phyloP scores from a whole-genome alignment of 2,113 vertebrate species.

The Pionites leucogaster region DNA sequence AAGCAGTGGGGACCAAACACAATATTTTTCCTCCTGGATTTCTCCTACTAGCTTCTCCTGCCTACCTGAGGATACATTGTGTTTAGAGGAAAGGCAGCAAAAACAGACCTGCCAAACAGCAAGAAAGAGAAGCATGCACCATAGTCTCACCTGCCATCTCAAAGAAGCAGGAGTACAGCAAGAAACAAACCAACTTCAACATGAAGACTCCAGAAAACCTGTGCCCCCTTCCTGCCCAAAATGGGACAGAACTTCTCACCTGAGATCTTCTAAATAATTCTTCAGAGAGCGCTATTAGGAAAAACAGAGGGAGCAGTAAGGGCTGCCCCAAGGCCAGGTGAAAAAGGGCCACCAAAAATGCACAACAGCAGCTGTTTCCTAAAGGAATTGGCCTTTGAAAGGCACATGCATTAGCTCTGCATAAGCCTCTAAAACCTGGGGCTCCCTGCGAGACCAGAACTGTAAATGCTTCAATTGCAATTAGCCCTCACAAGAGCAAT shows the following conservation, averaged over 20 bases:
- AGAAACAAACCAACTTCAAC: not conserved
- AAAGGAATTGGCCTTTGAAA: not conserved
- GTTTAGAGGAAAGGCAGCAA: not conserved
- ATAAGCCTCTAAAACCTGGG: not conserved
- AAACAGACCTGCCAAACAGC: not conserved
- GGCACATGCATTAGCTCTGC: not conserved
- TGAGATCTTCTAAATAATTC: not conserved
- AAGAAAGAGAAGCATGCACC: not conserved
- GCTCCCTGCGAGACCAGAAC: not conserved
- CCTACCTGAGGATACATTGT: not conserved
- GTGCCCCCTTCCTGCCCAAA: not conserved
- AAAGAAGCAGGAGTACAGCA: not conserved
- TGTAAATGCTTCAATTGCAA: not conserved
- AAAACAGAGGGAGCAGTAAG: not conserved
- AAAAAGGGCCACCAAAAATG: not conserved
- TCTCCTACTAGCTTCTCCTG: not conserved
- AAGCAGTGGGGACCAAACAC: not conserved
- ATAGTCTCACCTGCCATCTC: not conserved
- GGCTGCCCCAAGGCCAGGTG: not conserved
- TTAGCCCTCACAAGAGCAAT: not conserved
- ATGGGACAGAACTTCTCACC: not conserved
- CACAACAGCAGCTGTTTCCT: not conserved
- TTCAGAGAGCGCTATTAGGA: not conserved
- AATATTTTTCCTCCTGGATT: not conserved
- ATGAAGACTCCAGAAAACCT: not conserved